Conservation (phyloP, 1,140 invertebrate species). For the Neuroterus valhalla region DNA sequence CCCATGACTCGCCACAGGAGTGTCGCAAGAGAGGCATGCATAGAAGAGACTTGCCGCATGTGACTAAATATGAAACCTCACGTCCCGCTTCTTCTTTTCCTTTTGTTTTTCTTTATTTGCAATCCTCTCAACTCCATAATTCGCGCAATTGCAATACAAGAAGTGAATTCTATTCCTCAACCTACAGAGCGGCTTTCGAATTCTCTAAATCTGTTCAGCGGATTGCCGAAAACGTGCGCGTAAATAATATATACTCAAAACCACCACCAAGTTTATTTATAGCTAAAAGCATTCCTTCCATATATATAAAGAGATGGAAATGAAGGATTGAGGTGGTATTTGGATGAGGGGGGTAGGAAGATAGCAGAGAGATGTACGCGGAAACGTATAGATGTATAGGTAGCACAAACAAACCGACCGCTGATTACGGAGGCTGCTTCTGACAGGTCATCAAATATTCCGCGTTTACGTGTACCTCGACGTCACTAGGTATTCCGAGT, state of each 20-base stretch:
- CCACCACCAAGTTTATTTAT: too few species aligned
- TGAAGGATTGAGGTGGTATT: slow-evolving; percentile 24
- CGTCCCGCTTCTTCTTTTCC: too few species aligned
- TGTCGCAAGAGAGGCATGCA: too few species aligned
- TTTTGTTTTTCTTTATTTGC: too few species aligned
- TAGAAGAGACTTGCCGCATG: too few species aligned
- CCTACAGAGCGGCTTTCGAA: too few species aligned
- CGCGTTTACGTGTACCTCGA: slow-evolving; percentile 72
- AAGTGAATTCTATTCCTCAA: too few species aligned
- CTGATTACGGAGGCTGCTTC: slow-evolving; percentile 75
- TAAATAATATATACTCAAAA: too few species aligned
- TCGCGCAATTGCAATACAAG: too few species aligned
- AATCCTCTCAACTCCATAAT: too few species aligned
- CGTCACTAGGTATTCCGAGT: slow-evolving; percentile 70
- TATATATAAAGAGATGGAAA: slow-evolving; percentile 43
- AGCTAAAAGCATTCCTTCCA: slow-evolving; percentile 25
- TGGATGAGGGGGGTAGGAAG: slow-evolving; percentile 47
- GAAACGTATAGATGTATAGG: slow-evolving; percentile 58
- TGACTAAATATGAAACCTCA: too few species aligned
- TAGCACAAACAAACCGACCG: slow-evolving; percentile 73
- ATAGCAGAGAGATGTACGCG: slow-evolving; percentile 53
- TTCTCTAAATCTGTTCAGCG: neutral
- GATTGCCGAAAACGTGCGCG: slow-evolving; percentile 46
- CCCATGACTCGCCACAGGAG: too few species aligned
- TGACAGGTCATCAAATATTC: slow-evolving; percentile 75